Conservation (phyloP, 37 sponge, comb jelly and placozoan genomes). For the Axinella damicornis region DNA sequence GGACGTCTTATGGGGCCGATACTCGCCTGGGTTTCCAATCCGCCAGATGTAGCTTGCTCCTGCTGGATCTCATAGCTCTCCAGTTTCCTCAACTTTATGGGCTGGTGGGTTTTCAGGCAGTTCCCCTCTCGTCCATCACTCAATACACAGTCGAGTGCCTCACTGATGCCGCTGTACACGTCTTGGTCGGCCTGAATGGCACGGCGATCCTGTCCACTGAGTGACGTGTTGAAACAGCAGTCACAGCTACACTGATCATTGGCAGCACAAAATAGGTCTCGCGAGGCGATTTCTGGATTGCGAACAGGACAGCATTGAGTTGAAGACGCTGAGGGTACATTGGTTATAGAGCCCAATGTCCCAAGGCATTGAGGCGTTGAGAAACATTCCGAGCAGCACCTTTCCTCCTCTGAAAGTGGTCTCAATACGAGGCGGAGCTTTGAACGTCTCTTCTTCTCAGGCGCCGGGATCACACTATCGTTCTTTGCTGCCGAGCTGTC, state of each 20-base stretch:
- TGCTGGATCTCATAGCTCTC: neutral
- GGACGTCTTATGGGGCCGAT: too few relatives aligned
- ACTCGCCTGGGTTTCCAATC: too few relatives aligned
- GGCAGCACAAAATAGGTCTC: too few relatives aligned
- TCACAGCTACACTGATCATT: neutral
- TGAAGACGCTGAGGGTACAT: too few relatives aligned
- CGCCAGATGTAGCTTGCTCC: too few relatives aligned
- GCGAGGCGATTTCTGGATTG: too few relatives aligned
- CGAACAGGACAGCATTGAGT: too few relatives aligned
- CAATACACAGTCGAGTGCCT: slow-evolving; percentile 1
- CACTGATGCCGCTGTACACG: neutral
- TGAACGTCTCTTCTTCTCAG: neutral
- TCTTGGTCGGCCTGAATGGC: neutral
- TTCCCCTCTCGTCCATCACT: slow-evolving; percentile 4
- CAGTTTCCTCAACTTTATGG: neutral
- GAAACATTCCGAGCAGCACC: too few relatives aligned
- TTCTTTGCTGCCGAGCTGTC: too few relatives aligned
- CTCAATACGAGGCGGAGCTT: slow-evolving; percentile 33
- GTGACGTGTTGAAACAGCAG: neutral
- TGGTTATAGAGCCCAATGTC: too few relatives aligned
- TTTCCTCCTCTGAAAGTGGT: slow-evolving; percentile 16
- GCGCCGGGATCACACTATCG: too few relatives aligned
- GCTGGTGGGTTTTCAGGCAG: neutral
- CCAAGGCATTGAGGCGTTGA: too few relatives aligned
- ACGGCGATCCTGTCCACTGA: neutral